Base-by-base conservation (phyloP, 2,113 vertebrate species). In the Cacatua alba region DNA sequence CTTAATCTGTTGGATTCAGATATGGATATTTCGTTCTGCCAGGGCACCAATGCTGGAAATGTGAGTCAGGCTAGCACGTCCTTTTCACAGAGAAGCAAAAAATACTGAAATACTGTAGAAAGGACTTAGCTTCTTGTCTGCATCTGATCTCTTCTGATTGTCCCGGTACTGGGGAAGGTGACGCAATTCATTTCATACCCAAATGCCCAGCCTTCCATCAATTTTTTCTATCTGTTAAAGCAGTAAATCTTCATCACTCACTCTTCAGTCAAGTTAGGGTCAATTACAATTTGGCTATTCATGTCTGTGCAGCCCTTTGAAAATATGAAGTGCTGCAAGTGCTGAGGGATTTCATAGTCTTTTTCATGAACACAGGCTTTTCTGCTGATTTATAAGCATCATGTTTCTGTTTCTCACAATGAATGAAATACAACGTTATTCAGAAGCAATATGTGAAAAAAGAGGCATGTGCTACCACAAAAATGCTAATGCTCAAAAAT, bases 201-300 rank as follows among this genome's bases (percentile, higher is more conserved):
- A 74, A 48, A 78, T 5, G 6, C 19, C 9, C 44, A 65, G 16
- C 37, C 37, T 94, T 55, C 70, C 67, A 88, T 51, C 52, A 57
- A 0, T 67, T 81, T 93, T 87, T 92, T 72, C 43, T 55, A 2
- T 92, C 76, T 11, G 2, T 70, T 63, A 86, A 90, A 90, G 35
- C 9, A 2, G 26, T 88, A 90, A 78, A 72, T 88, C 63, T 90
- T 90, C 82, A 67, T 81, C 51, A 37, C 24, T 90, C 21, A 62
- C 6, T 88, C 62, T 70, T 21, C 55, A 92, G 33, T 86, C 55
- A 97, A 64, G 52, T 51, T 74, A 35, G 75, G 86, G 79, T 88
- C 85, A 90, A 25, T 90, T 92, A 75, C 85, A 75, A 83, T 83
- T 79, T 92, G 14, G 52, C 60, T 81, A 81, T 83, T 96, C 63